Evolutionary conservation across 2,113 vertebrate genomes (phyloP).

Genomic region (Corythornis cristatus): DNA sequence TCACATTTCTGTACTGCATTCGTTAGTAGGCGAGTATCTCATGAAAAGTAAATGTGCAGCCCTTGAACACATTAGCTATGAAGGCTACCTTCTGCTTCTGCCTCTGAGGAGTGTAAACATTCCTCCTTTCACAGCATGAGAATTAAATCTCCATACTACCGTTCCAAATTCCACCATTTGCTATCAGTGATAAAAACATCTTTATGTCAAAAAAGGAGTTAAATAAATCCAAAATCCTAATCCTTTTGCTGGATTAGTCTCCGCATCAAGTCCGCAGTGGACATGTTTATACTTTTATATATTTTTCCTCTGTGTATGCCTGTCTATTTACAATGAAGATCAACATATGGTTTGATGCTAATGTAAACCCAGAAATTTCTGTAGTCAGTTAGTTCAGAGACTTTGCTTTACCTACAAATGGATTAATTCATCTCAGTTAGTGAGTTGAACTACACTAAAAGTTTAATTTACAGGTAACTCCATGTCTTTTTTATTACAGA

Average conservation of each 20-base stretch:
- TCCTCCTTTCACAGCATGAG: background rate
- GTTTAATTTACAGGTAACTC: background rate
- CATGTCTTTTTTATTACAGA: background rate
- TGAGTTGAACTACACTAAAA: background rate
- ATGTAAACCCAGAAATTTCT: background rate
- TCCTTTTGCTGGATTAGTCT: slow-evolving; percentile 55
- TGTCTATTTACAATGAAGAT: background rate
- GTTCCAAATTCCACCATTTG: background rate
- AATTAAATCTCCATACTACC: background rate
- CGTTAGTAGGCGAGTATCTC: background rate
- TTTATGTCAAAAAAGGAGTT: background rate
- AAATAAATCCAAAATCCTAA: slow-evolving; percentile 51
- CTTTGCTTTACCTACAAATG: background rate
- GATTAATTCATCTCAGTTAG: background rate
- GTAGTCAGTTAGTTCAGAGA: background rate
- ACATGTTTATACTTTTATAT: background rate
- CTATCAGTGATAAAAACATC: background rate
- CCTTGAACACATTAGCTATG: background rate
- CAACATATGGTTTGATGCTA: background rate
- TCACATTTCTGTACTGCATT: background rate
- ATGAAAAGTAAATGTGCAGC: background rate
- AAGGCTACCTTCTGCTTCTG: background rate
- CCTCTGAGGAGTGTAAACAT: background rate
- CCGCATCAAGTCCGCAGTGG: background rate
- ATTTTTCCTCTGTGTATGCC: background rate